Conservation (phyloP, 2,888 invertebrate species). For the Rapana venosa region DNA sequence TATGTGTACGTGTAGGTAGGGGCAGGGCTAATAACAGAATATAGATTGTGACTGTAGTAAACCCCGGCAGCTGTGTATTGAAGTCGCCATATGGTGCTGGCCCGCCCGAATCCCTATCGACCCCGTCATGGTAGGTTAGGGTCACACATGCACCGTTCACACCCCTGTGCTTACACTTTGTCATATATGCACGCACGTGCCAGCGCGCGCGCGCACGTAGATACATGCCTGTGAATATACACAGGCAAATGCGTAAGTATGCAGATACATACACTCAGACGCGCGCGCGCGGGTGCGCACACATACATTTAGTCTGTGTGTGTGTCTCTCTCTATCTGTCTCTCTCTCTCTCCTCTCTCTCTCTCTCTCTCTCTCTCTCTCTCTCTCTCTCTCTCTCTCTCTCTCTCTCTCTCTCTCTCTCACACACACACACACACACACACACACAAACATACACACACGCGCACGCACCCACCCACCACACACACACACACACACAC, state of each 20-base stretch:
- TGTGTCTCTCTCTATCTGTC: not conserved
- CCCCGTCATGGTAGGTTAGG: too few relatives aligned
- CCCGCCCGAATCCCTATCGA: too few relatives aligned
- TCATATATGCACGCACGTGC: not conserved
- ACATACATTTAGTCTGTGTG: not conserved
- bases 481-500: not conserved
- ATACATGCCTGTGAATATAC: not conserved
- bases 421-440: conserved; percentile 18
- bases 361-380: not conserved
- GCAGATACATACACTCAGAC: not conserved
- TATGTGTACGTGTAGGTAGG: too few relatives aligned
- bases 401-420: too few relatives aligned
- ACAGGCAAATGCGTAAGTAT: not conserved
- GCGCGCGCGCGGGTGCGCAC: not conserved
- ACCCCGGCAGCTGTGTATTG: too few relatives aligned
- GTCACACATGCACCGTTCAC: not conserved
- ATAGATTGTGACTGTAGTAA: too few relatives aligned
- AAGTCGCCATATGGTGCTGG: too few relatives aligned
- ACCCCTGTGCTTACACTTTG: not conserved
- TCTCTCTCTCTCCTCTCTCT: not conserved
- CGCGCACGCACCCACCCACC: not conserved
- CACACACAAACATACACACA: conserved; percentile 7
- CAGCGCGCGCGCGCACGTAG: not conserved
- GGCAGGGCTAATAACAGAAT: too few relatives aligned
- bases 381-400: not conserved